phyloP scores from a whole-genome alignment of 1,140 invertebrate species.

The Wiebesia pumilae region DNA sequence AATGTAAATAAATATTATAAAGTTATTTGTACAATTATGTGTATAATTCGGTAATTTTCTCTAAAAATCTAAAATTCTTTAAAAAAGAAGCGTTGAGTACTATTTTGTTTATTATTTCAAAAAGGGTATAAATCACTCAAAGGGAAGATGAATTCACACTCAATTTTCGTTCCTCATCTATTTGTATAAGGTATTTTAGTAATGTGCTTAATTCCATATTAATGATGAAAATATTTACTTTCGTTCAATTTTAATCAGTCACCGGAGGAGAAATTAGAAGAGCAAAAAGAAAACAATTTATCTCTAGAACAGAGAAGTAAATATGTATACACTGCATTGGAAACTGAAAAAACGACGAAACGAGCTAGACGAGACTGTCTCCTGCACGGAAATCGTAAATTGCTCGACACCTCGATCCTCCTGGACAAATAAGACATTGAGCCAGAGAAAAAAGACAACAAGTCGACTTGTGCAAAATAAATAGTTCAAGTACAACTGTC shows the following conservation, averaged over 20 bases:
- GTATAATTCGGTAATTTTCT: too few relatives aligned
- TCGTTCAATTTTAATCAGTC: constrained; percentile 1
- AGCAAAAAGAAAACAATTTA: constrained; percentile 23
- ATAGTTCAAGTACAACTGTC: neutral
- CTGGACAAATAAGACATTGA: constrained; percentile 72
- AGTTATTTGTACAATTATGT: too few relatives aligned
- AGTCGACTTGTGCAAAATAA: constrained; percentile 40
- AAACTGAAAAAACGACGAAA: neutral
- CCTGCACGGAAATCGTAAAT: constrained; percentile 71
- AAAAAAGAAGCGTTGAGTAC: neutral
- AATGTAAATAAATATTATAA: too few relatives aligned
- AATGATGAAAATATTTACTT: constrained; percentile 36
- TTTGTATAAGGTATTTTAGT: constrained; percentile 27
- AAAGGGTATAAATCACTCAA: constrained; percentile 6
- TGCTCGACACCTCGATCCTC: constrained; percentile 70
- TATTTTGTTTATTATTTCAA: neutral
- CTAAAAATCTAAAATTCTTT: too few relatives aligned
- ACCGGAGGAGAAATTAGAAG: neutral
- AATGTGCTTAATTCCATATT: neutral
- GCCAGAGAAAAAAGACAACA: neutral
- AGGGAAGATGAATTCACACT: constrained; percentile 12
- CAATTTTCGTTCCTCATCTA: neutral
- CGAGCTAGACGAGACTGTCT: neutral
- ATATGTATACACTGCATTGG: neutral
- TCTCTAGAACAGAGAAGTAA: neutral